Evolutionary conservation across 2,888 invertebrate species (phyloP).

Genomic region (Esperia sulphurella): DNA sequence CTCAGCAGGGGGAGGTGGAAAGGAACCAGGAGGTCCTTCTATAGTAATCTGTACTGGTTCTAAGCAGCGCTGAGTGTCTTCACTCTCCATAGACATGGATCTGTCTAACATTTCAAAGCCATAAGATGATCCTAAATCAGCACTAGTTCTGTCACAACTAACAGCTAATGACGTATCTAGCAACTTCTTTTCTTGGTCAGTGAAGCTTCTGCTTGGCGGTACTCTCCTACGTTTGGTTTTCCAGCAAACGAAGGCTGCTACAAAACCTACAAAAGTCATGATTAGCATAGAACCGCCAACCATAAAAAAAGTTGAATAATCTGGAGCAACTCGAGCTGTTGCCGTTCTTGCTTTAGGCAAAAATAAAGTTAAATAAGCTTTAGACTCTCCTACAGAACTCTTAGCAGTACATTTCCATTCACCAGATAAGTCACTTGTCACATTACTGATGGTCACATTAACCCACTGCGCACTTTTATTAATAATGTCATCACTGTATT

Average conservation of each 20-base stretch:
- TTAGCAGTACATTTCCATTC: slow-evolving; percentile 90
- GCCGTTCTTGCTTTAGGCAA: slow-evolving; percentile 82
- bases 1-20: slow-evolving; percentile 69
- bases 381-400: slow-evolving; percentile 81
- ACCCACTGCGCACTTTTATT: slow-evolving; percentile 83
- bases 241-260: slow-evolving; percentile 70
- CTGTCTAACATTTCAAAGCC: slow-evolving; percentile 75
- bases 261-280: slow-evolving; percentile 81
- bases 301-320: slow-evolving; percentile 85
- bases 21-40: slow-evolving; percentile 68
- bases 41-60: slow-evolving; percentile 82
- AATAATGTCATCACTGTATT: slow-evolving; percentile 58
- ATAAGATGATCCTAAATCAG: slow-evolving; percentile 78
- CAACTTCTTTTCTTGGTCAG: slow-evolving; percentile 92
- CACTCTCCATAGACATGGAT: slow-evolving; percentile 72
- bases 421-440: slow-evolving; percentile 89
- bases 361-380: slow-evolving; percentile 79
- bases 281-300: slow-evolving; percentile 85
- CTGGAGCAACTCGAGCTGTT: slow-evolving; percentile 85
- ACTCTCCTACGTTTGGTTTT: slow-evolving; percentile 88
- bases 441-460: slow-evolving; percentile 90
- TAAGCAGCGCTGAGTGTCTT: slow-evolving; percentile 63
- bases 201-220: slow-evolving; percentile 83
- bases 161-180: slow-evolving; percentile 85
- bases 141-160: slow-evolving; percentile 83